phyloP scores from a whole-genome alignment of 1,140 invertebrate species.

The Meloidogyne chitwoodi region DNA sequence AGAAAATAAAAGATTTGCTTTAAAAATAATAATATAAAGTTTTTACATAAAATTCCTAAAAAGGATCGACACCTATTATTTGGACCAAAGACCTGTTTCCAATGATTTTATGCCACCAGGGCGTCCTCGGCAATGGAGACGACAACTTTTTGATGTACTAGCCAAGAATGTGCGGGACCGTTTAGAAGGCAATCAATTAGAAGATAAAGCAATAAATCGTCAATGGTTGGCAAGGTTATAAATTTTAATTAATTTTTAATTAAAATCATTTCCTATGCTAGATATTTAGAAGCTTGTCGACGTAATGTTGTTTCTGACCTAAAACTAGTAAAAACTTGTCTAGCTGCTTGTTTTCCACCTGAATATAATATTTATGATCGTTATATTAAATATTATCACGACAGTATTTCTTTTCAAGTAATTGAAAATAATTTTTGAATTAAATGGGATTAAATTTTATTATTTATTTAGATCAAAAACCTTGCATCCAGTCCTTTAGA shows the following conservation, averaged over 20 bases:
- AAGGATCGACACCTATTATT: conserved; percentile 58
- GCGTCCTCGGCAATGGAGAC: conserved; percentile 84
- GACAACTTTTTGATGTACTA: conserved; percentile 69
- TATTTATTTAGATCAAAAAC: conserved; percentile 71
- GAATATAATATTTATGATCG: conserved; percentile 84
- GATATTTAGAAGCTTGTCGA: conserved; percentile 54
- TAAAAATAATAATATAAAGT: too few relatives aligned
- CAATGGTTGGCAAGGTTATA: conserved; percentile 78
- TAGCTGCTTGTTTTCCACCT: conserved; percentile 91
- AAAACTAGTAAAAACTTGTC: conserved; percentile 68
- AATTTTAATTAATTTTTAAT: not conserved
- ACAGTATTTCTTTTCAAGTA: conserved; percentile 77
- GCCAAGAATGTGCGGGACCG: conserved; percentile 43
- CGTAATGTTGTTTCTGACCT: conserved; percentile 45
- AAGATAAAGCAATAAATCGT: conserved; percentile 83
- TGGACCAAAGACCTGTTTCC: conserved; percentile 53
- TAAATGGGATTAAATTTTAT: conserved; percentile 27
- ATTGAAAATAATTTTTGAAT: conserved; percentile 59
- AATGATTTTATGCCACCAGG: conserved; percentile 80
- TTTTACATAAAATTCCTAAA: conserved; percentile 51
- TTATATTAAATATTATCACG: conserved; percentile 90
- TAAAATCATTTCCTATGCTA: conserved; percentile 22
- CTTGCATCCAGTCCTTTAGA: conserved; percentile 79
- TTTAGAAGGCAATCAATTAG: conserved; percentile 75
- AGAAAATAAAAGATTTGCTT: too few relatives aligned